Evolutionary conservation across 35 echinoderm and acorn worm species (phyloP).

Genomic region (Heliocidaris erythrogramma): DNA sequence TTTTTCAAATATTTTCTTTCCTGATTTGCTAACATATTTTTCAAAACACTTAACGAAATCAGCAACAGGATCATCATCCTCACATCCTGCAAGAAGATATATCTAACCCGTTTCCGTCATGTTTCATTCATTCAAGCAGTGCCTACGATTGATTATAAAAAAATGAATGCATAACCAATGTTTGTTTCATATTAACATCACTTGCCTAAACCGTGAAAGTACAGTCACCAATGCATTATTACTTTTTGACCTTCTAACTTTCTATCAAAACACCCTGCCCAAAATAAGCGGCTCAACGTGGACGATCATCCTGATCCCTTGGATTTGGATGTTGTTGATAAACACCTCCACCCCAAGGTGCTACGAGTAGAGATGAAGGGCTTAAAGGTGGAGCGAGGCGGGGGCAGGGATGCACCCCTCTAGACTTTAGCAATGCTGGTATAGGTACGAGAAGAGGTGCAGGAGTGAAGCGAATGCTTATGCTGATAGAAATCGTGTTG

Average conservation of each 20-base stretch:
- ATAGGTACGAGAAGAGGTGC: too few relatives aligned
- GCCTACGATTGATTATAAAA: too few relatives aligned
- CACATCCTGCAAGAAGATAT: background rate
- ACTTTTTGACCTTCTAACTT: background rate
- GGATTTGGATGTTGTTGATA: conserved; percentile 39
- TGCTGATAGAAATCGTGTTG: too few relatives aligned
- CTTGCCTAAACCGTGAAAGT: background rate
- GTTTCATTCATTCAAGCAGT: background rate
- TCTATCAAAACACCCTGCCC: conserved; percentile 27
- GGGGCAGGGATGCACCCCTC: background rate
- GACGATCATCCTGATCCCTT: background rate
- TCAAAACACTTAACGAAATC: background rate
- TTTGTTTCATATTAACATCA: too few relatives aligned
- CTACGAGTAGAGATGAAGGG: background rate
- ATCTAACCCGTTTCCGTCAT: background rate
- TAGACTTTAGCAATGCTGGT: background rate
- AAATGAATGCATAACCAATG: too few relatives aligned
- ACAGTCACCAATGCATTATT: background rate
- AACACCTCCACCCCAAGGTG: conserved; percentile 41
- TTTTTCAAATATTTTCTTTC: background rate
- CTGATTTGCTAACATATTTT: background rate
- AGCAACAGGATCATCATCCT: background rate
- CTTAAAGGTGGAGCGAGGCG: background rate
- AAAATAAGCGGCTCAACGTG: background rate
- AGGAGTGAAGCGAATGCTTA: too few relatives aligned